Evolutionary conservation across 2,797 vertebrate species (phyloP).

Genomic region (Lepilemur ruficaudatus): DNA sequence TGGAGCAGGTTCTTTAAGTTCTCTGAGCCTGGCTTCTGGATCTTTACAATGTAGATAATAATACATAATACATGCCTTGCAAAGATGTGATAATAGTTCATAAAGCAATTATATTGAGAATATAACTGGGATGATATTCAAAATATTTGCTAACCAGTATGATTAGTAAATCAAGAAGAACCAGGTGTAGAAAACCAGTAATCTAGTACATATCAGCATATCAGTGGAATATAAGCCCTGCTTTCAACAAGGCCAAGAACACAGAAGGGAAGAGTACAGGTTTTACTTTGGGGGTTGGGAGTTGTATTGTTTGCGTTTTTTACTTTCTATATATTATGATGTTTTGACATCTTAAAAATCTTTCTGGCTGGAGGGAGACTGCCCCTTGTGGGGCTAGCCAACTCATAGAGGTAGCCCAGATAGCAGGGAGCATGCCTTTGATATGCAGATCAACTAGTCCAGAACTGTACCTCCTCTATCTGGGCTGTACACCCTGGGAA

Average conservation of each 20-base stretch:
- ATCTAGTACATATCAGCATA: background rate
- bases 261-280: background rate
- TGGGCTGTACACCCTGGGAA: background rate
- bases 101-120: background rate
- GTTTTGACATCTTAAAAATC: background rate
- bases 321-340: constrained; percentile 8
- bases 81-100: background rate
- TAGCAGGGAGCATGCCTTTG: background rate
- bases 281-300: background rate
- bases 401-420: background rate
- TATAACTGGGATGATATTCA: background rate
- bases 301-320: background rate
- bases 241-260: background rate
- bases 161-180: background rate
- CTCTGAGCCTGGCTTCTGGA: background rate
- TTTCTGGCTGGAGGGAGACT: background rate
- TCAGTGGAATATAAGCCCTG: background rate
- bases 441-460: background rate
- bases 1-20: background rate
- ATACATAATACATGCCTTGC: background rate
- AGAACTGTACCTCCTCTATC: background rate
- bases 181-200: background rate
- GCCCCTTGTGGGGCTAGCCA: background rate
- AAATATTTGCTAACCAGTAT: background rate
- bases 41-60: background rate